phyloP scores from a whole-genome alignment of 2,888 invertebrate genomes.

The Synanthedon myopaeformis region DNA sequence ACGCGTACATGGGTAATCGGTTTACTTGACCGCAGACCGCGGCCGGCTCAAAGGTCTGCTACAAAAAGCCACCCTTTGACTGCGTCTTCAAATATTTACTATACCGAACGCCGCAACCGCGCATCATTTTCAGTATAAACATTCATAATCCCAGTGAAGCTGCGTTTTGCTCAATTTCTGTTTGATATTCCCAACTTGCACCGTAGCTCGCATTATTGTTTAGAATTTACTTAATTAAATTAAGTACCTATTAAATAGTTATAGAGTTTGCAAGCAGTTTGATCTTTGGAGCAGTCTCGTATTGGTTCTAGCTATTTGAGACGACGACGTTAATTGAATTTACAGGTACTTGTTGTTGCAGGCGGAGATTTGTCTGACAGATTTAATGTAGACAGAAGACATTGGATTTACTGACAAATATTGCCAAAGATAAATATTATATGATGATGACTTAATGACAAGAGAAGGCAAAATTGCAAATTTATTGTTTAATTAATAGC shows the following conservation, averaged over 20 bases:
- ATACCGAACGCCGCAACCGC: conserved; percentile 52
- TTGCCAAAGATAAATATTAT: not conserved
- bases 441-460: no score
- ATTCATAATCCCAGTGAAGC: conserved; percentile 43
- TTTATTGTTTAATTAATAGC: no score
- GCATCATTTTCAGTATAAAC: conserved; percentile 66
- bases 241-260: not conserved
- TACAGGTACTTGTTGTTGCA: conserved; percentile 30
- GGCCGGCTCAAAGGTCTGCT: conserved; percentile 45
- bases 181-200: not conserved
- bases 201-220: not conserved
- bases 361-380: conserved; percentile 34
- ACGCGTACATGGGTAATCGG: conserved; percentile 37
- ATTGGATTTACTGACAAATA: not conserved
- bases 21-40: conserved; percentile 60
- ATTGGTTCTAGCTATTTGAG: conserved; percentile 27
- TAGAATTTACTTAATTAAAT: not conserved
- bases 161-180: not conserved
- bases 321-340: conserved; percentile 30
- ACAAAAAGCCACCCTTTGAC: conserved; percentile 65
- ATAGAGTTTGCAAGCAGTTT: not conserved
- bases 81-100: conserved; percentile 63
- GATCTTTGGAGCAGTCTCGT: not conserved
- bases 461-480: no score
- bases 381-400: conserved; percentile 28